Base-by-base conservation (phyloP, 2,797 vertebrate species). In the Tapera naevia region DNA sequence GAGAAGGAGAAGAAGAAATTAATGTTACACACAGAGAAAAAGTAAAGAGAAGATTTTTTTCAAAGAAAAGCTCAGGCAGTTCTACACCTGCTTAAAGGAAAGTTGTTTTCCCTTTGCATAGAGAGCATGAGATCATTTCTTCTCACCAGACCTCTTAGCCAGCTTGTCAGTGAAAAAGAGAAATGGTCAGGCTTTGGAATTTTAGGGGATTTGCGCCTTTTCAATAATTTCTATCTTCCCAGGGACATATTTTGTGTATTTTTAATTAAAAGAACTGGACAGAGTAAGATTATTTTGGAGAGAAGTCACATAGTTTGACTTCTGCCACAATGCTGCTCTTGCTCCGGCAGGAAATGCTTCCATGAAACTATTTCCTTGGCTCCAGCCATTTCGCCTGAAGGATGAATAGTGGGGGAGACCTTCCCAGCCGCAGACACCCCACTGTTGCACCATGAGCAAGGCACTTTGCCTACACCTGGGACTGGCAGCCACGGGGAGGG, bases 1-100 rank as follows among this genome's bases (percentile, higher is more conserved):
- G 94, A 95, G 94, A 90, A 96, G 94, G 65, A 94, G 92, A 97
- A 98, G 97, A 97, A 97, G 94, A 97, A 94, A 94, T 98, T 96
- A 97, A 94, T 91, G 74, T 97, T 80, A 95, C 19, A 88, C 71
- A 71, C 80, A 83, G 11, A 18, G 53, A 95, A 96, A 48, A 95
- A 97, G 51, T 93, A 90, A 94, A 96, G 60, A 92, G 64, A 93
- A 92, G 91, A 66, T 75, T 95, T 91, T 91, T n/a, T 94, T 91
- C 81, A 92, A 84, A 90, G 87, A 95, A 83, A 93, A 87, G 69
- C 60, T 88, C 17, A 39, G 94, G 66, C 21, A 76, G 82, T 92
- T 88, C 56, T 93, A 88, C 15, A 88, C 35, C 58, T 79, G 60
- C 7, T 37, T 81, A 92, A 81, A 95, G 81, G 32, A 88, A 89